These are phyloP conservation scores for Lucinisca nassula DNA, from an alignment of 2,888 invertebrate species.

Conservation along the genomic window DNA sequence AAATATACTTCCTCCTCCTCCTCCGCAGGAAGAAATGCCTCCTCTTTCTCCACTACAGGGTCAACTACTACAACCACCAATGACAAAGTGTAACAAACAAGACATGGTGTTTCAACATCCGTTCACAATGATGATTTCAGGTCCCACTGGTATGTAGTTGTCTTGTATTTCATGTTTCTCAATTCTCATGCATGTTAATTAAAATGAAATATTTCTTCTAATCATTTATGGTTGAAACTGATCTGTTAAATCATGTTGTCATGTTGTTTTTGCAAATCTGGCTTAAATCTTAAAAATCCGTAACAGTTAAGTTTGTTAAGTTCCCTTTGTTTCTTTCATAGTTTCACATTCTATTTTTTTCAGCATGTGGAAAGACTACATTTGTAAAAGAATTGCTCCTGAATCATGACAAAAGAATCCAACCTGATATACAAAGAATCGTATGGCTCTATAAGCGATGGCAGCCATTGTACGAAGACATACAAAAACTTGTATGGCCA, in stretches of 20 bases:
- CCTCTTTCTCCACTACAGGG: background rate
- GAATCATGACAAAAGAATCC: constrained; percentile 12
- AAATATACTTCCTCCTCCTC: background rate
- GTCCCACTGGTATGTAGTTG: constrained; percentile 3
- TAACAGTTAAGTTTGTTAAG: background rate
- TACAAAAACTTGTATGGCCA: constrained; percentile 28
- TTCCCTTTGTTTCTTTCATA: background rate
- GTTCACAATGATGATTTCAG: background rate
- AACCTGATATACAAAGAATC: constrained; percentile 51
- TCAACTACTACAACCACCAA: background rate
- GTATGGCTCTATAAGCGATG: constrained; percentile 23
- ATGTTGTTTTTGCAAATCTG: no score
- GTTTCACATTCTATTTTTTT: background rate
- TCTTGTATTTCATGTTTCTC: background rate
- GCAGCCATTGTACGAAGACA: constrained; percentile 44
- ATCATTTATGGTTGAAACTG: background rate
- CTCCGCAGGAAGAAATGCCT: background rate
- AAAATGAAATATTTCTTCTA: background rate
- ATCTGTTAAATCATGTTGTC: background rate
- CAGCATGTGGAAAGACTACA: constrained; percentile 29
- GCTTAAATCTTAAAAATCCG: background rate
- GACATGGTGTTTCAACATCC: constrained; percentile 27
- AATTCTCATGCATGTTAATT: background rate
- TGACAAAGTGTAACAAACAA: background rate
- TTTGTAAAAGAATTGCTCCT: no score